Evolutionary conservation across 2,888 invertebrate species (phyloP), one percentile per base, ranked within the genome.

Genomic region (Pammene fasciana): DNA sequence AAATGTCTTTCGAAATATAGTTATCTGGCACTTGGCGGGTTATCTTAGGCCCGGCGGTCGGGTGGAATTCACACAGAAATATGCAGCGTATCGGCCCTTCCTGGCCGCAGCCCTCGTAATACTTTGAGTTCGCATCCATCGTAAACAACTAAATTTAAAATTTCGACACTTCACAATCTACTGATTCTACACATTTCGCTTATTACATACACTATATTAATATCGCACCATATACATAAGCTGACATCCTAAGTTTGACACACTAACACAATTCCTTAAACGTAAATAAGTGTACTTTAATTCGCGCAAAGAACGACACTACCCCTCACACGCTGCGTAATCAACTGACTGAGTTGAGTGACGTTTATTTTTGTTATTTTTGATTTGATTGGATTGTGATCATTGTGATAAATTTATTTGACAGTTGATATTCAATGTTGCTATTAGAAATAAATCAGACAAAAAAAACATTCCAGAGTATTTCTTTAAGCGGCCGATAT

Each of bases 1-100:
- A 97, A 70, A 95, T 94, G 79, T 97, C 96, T 87, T 97, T 97
- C 0, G 95, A 95, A 73, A 97, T 95, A 82, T 94, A 95, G 82
- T 96, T 95, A 76, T 95, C 95, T 61, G 97, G 97, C 72, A 96
- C 96, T 93, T 96, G 96, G 84, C 96, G 96, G 46, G 95, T 95
- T 81, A 96, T 96, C 87, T 95, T 96, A 13, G 96, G 96, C 1
- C 96, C 96, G 57, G 95, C 95, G 16, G 95, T 95, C 10, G 94
- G 95, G 84, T 96, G 95, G 87, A 96, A 95, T 90, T 95, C 96
- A 80, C 96, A 96, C 81, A 96, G 93, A 89, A 96, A 96, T 92
- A 96, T 96, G 82, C 96, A 96, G 75, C 95, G 94, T 79, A 96
- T 95, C 5, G 95, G 94, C 52, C 95, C 95, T 86, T 95, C 95